Percentiles rank a stretch among this genome's conserved stretches.
Conservation (phyloP, 2,113 vertebrate species). For the Loxodonta africana region DNA sequence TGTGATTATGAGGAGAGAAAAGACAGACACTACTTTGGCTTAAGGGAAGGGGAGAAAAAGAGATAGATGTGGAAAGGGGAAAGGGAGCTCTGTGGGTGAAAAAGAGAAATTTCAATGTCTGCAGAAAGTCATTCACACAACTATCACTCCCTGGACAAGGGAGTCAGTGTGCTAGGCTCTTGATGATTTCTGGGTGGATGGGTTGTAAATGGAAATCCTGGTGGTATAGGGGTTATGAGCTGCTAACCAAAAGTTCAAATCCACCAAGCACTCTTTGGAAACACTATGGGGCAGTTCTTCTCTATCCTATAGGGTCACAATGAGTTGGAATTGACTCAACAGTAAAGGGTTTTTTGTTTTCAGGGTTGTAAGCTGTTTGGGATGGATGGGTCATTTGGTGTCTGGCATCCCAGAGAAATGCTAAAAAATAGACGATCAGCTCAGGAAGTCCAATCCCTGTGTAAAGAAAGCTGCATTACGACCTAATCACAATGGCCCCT, state of each 20-base stretch:
- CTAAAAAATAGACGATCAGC: not conserved
- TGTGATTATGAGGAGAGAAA: not conserved
- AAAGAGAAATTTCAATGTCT: not conserved
- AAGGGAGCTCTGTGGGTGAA: not conserved
- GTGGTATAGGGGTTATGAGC: too few relatives aligned
- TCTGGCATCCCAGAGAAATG: not conserved
- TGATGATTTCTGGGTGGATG: not conserved
- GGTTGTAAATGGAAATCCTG: too few relatives aligned
- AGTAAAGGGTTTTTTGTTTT: too few relatives aligned
- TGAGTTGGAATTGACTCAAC: too few relatives aligned
- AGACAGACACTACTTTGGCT: not conserved
- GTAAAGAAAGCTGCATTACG: not conserved
- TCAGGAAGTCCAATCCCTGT: not conserved
- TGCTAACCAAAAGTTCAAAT: too few relatives aligned
- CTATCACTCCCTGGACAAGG: not conserved
- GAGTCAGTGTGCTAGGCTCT: not conserved
- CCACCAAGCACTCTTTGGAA: too few relatives aligned
- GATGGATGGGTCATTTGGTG: not conserved
- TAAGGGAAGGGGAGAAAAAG: not conserved
- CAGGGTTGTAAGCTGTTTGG: not conserved
- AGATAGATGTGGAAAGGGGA: not conserved
- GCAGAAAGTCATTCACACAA: not conserved
- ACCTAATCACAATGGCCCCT: not conserved
- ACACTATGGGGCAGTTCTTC: too few relatives aligned
- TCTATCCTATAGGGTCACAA: too few relatives aligned